Evolutionary conservation across 2,888 invertebrate species (phyloP).

Genomic region (Herminia tarsipennalis): DNA sequence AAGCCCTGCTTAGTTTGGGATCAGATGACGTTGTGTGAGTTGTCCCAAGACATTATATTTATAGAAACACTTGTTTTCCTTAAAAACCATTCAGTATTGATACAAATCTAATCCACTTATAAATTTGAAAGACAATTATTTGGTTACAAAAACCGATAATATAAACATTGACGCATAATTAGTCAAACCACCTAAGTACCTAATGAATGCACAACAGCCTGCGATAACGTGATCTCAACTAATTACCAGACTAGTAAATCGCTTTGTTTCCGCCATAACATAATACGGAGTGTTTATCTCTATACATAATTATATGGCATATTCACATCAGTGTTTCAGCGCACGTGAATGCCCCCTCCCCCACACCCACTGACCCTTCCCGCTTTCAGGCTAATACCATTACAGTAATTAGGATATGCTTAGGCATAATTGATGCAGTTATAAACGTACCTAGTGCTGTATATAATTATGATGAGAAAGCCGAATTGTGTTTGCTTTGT

Average conservation of each 20-base stretch:
- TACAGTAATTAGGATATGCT: slow-evolving; percentile 84
- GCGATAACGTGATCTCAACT: slow-evolving; percentile 37
- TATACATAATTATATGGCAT: slow-evolving; percentile 59
- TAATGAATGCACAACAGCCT: slow-evolving; percentile 11
- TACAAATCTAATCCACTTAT: too few species aligned
- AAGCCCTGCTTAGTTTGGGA: too few species aligned
- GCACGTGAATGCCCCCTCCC: slow-evolving; percentile 63
- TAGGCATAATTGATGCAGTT: slow-evolving; percentile 81
- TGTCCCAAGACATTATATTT: too few species aligned
- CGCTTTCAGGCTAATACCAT: slow-evolving; percentile 76
- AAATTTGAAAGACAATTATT: too few species aligned
- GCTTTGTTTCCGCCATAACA: slow-evolving; percentile 40
- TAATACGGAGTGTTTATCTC: slow-evolving; percentile 50
- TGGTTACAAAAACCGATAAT: background rate
- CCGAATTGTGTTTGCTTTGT: slow-evolving; percentile 49
- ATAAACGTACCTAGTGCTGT: slow-evolving; percentile 64
- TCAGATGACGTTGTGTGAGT: too few species aligned
- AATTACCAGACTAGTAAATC: slow-evolving; percentile 46
- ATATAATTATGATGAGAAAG: slow-evolving; percentile 54
- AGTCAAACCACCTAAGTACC: slow-evolving; percentile 12
- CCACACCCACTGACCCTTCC: slow-evolving; percentile 48
- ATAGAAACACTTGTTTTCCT: too few species aligned
- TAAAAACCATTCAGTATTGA: too few species aligned
- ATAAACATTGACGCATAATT: slow-evolving; percentile 2
- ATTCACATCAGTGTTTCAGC: slow-evolving; percentile 70